Evolutionary conservation across 2,113 vertebrate genomes (phyloP).

Genomic region (Chlamydotis undulata): DNA sequence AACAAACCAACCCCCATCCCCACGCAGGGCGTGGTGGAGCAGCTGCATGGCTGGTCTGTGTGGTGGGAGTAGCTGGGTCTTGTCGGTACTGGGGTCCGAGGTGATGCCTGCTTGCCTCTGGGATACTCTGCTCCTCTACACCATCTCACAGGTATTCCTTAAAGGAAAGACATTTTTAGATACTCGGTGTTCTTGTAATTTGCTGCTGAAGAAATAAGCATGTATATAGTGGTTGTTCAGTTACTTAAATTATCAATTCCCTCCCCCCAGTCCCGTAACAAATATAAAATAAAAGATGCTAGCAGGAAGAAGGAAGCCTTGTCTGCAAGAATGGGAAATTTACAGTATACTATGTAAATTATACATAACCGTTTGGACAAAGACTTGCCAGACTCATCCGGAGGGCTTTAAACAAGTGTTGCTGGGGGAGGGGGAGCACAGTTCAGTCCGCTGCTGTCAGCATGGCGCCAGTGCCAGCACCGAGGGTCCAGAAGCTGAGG

Average conservation of each 20-base stretch:
- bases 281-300: no score
- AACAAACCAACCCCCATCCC: neutral
- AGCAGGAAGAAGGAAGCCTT: neutral
- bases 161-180: neutral
- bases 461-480: no score
- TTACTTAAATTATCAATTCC: neutral
- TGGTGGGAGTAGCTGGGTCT: no score
- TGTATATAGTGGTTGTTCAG: neutral
- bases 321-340: neutral
- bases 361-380: no score
- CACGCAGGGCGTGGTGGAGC: neutral
- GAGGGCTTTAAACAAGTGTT: no score
- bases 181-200: neutral
- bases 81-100: accelerated
- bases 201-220: neutral
- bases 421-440: no score
- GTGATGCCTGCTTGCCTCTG: neutral
- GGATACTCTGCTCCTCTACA: neutral
- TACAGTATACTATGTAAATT: neutral
- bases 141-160: neutral
- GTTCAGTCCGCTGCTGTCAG: no score
- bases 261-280: accelerated
- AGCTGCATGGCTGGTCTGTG: accelerated
- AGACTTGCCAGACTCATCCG: no score
- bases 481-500: no score